These are phyloP conservation scores for Dipodomys ordii DNA, from an alignment of 2,113 vertebrate genomes.

Conservation along the genomic window DNA sequence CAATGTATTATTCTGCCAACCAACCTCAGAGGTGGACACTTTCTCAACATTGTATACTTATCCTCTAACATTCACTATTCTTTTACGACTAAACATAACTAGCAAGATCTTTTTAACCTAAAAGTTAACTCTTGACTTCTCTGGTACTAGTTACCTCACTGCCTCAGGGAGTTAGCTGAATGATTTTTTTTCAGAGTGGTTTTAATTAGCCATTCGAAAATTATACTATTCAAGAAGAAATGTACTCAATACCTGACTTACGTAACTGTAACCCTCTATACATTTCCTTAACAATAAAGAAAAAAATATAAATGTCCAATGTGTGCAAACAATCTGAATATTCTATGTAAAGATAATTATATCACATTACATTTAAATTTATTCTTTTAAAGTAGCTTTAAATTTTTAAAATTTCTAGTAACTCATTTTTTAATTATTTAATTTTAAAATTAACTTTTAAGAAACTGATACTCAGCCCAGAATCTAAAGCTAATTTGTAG, in stretches of 20 bases:
- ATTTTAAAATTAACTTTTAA: slow-evolving; percentile 3
- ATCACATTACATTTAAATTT: slow-evolving; percentile 35
- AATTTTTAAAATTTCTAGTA: slow-evolving; percentile 50
- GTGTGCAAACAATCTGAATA: background rate
- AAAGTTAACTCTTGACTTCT: slow-evolving; percentile 18
- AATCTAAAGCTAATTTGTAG: too few species aligned
- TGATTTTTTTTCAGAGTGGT: background rate
- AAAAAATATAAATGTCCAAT: background rate
- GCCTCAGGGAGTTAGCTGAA: background rate
- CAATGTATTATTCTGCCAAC: background rate
- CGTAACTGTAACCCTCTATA: too few species aligned
- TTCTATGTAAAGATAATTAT: background rate
- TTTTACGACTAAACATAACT: background rate
- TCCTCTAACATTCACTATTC: background rate
- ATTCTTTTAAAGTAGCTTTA: slow-evolving; percentile 31
- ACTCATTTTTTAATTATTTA: slow-evolving; percentile 30
- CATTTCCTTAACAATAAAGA: too few species aligned
- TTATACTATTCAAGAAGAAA: too few species aligned
- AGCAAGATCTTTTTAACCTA: background rate
- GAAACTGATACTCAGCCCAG: background rate
- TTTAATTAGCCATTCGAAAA: slow-evolving; percentile 43
- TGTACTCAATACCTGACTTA: too few species aligned
- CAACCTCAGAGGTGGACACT: background rate
- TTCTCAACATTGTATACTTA: slow-evolving; percentile 34
- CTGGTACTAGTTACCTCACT: background rate